Evolutionary conservation across 2,888 invertebrate species (phyloP).

Genomic region (Xanthia togata): DNA sequence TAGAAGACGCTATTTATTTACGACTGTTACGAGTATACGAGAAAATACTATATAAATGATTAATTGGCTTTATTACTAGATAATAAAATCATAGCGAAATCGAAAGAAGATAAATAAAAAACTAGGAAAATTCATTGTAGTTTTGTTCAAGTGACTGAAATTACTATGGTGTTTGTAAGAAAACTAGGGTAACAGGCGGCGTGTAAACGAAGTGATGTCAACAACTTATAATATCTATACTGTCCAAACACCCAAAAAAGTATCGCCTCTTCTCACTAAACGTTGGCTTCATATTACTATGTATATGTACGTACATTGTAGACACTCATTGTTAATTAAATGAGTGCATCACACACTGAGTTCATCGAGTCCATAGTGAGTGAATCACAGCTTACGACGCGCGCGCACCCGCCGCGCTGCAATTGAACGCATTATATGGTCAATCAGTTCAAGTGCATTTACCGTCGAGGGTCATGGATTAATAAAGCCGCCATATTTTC

Average conservation of each 20-base stretch:
- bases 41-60: background rate
- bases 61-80: background rate
- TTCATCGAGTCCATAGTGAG: slow-evolving; percentile 62
- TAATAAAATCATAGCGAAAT: background rate
- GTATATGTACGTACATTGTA: background rate
- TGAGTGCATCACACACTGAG: slow-evolving; percentile 54
- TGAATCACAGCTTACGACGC: slow-evolving; percentile 73
- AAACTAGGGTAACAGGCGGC: background rate
- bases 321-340: slow-evolving; percentile 37
- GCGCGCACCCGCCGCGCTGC: slow-evolving; percentile 66
- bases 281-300: background rate
- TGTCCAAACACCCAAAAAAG: background rate
- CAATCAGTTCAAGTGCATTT: slow-evolving; percentile 87
- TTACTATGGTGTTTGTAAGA: background rate
- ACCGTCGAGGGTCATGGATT: slow-evolving; percentile 77
- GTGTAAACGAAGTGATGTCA: background rate
- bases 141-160: background rate
- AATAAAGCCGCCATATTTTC: slow-evolving; percentile 64
- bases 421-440: slow-evolving; percentile 82
- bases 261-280: background rate
- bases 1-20: background rate
- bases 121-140: background rate
- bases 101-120: background rate
- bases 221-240: background rate
- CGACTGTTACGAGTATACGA: background rate